Evolutionary conservation across 2,113 vertebrate genomes (phyloP), one percentile per base, ranked within the genome.

Genomic region (Pituophis catenifer): DNA sequence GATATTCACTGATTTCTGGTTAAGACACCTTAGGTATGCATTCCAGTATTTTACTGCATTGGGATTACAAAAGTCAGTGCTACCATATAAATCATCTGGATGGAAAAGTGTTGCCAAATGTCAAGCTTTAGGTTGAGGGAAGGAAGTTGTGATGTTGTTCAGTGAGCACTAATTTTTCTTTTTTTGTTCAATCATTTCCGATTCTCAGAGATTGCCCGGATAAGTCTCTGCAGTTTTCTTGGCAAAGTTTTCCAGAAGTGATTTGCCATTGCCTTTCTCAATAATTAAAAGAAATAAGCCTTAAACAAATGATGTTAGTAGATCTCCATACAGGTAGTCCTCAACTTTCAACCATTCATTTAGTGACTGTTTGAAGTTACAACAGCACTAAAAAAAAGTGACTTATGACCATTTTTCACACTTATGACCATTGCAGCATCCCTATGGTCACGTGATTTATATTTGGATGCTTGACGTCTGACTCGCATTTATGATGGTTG

Each of bases 81-180:
- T 1, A 15, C 23, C 55, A 15, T 75, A 85, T 85, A 75, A 65
- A 89, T 15, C 0, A 0, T 8, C 29, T 70, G 75, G 26, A 0
- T 29, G 2, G 54, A 12, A 2, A 3, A 2, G 15, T 29, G 52
- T 13, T 93, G 55, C 75, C 15, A n/a, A 24, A 26, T 95, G 81
- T 89, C 24, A 94, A 48, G 29, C 2, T 48, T 38, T 93, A 44
- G 81, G 26, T 59, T 33, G 85, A 54, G 70, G 89, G 65, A 59
- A 54, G 81, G 24, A 65, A 87, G 15, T 65, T 24, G 38, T 57
- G 29, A 57, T 85, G 48, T 87, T 44, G 8, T 44, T 33, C 44
- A 53, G 13, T 2, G 33, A 85, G 26, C 75, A 52, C 6, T 38
- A 86, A 33, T 59, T 53, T 24, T 26, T 38, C 17, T 24, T 57